Conservation (phyloP, 23 tunicate species). For the Clavelina lepadiformis region DNA sequence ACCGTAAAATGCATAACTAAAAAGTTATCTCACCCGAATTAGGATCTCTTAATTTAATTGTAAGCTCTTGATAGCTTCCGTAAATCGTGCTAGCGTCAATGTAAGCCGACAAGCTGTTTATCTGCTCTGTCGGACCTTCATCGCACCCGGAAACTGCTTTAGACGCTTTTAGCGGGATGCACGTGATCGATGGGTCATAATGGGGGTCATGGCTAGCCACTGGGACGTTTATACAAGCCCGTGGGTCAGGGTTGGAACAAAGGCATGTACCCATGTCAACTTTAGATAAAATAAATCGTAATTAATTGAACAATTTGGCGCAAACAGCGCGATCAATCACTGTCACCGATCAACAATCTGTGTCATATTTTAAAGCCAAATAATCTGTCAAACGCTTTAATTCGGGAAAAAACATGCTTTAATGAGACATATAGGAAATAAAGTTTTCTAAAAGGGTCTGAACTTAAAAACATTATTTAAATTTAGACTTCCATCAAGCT, state of each 20-base stretch:
- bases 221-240: conserved; percentile 55
- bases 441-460: too few relatives aligned
- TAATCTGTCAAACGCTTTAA: too few relatives aligned
- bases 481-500: too few relatives aligned
- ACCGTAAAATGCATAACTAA: too few relatives aligned
- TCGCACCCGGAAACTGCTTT: conserved; percentile 29
- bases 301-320: too few relatives aligned
- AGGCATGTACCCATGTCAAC: too few relatives aligned
- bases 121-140: conserved; percentile 37
- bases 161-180: conserved; percentile 51
- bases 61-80: conserved; percentile 23
- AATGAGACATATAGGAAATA: too few relatives aligned
- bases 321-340: too few relatives aligned
- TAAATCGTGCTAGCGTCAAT: conserved; percentile 65
- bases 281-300: background rate
- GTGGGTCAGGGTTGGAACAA: conserved; percentile 37
- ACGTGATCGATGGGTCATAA: conserved; percentile 14
- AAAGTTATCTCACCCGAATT: conserved; percentile 31
- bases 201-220: conserved; percentile 48
- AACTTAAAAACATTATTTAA: too few relatives aligned
- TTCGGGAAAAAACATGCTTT: too few relatives aligned
- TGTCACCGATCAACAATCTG: too few relatives aligned
- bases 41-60: conserved; percentile 34
- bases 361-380: too few relatives aligned
- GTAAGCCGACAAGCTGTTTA: conserved; percentile 47